Base-by-base conservation (phyloP, 2,113 vertebrate genomes). In the Menidia beryllina region DNA sequence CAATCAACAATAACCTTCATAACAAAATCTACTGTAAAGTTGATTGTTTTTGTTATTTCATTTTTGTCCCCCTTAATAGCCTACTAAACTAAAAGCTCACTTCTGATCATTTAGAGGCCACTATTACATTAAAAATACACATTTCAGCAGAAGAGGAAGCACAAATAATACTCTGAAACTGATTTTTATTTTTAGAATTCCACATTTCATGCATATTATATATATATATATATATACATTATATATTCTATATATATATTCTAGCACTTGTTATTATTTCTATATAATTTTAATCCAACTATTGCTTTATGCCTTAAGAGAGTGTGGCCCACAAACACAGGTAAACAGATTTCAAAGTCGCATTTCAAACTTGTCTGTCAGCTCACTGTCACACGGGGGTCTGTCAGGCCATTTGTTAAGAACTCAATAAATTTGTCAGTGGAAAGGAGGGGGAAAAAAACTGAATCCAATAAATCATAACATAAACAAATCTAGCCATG, bases 401-500 rank as follows among this genome's bases (percentile, higher is more conserved):
- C 84, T 82, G 84, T 82, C 86, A 76, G 63, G 23, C 76, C 78
- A 82, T 87, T 82, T 87, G 80, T 91, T 85, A 85, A 5, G 56
- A 88, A 86, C 77, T 83, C 85, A 84, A 86, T 88, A 82, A 50
- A 86, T 88, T 88, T 91, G 82, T 85, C 79, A 85, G 83, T 53
- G 73, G 38, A 30, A 57, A 24, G 43, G 26, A 26, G 47, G 7
- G 7, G 20, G 49, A 3, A 26, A 64, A 64, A 63, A 68, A 38
- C 67, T 68, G 72, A 88, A 91, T 89, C 74, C 76, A 89, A 88
- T 89, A 89, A 84, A 86, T 91, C 86, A 85, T 84, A 88, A 77
- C 70, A 69, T 88, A 86, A 89, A 88, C 84, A 86, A 88, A 88
- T 85, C 77, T 81, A 53, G 60, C 81, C 77, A 48, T 45, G 79